Evolutionary conservation across 2,888 invertebrate genomes (phyloP), one percentile per base, ranked within the genome.

Genomic region (Eristalis arbustorum): DNA sequence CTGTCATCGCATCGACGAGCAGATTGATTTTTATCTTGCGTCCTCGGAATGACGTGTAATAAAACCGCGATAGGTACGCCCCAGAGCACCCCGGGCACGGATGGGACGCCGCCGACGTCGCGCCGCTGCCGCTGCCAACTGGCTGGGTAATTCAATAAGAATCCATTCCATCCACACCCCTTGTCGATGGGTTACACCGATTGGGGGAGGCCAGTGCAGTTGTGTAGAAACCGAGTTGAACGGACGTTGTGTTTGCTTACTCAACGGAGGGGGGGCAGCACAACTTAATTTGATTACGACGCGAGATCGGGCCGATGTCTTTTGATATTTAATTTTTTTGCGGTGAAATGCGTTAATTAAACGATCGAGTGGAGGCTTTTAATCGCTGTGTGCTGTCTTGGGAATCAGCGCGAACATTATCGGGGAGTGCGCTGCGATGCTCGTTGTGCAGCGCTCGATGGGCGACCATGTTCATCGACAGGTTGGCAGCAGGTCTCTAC

Each of bases 241-340:
- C 49, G 49, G 18, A 18, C 37, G 84, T 84, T 79, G 71, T 84
- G 84, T 84, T 63, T 23, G 61, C 13, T 37, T 78, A n/a, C 13
- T 37, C 74, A n/a, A 22, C 13, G 63, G 22, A 18, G 63, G 22
- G 23, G 18, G 22, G 14, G 28, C 28, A 64, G 56, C 71, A 34
- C 74, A 87, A 78, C 87, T 82, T 82, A 85, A 85, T 85, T 85
- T 82, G 82, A 85, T 82, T 78, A 75, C 67, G 42, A 61, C 28
- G 25, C 61, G 25, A 49, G 49, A 49, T 49, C 18, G 49, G 49
- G 18, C 18, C 42, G 64, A 64, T 64, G 64, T 64, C 49, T 49
- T 8, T 8, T 64, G 31, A 49, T 57, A 34, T 59, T 56, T 37
- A 28, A 37, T 42, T 56, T 57, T 22, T 59, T 42, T 59, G 34